Conservation (phyloP, 2,113 vertebrate species). For the Antechinus flavipes region DNA sequence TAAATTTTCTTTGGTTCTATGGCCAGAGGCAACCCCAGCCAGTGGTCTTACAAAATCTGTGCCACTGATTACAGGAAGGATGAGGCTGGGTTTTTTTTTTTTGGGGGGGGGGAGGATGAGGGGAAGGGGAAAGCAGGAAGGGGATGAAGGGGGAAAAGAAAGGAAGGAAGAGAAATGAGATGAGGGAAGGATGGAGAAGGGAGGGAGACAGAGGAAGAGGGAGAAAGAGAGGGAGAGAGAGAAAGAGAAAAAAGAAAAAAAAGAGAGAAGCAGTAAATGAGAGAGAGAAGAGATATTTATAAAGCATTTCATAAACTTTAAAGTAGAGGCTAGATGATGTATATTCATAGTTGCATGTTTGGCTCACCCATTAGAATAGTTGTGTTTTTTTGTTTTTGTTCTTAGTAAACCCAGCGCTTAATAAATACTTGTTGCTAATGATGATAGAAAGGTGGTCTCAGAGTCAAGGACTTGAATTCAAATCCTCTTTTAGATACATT, state of each 20-base stretch:
- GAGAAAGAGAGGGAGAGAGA: fast-evolving
- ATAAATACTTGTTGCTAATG: neutral
- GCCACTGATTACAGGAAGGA: slow-evolving; percentile 25
- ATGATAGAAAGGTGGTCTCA: neutral
- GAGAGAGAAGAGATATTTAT: neutral
- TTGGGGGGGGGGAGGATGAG: neutral
- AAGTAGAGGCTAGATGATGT: neutral
- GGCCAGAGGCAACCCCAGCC: neutral
- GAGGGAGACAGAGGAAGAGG: no score
- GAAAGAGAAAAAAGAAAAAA: neutral
- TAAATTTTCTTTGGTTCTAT: neutral
- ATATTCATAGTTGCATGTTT: neutral
- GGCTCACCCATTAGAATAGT: neutral
- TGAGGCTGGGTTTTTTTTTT: neutral
- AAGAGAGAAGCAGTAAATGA: no score
- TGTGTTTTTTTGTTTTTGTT: neutral
- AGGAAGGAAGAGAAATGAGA: no score
- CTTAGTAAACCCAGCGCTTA: neutral
- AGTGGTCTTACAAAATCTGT: slow-evolving; percentile 1
- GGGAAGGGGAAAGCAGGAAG: no score
- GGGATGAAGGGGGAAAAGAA: no score
- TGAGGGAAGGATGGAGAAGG: no score
- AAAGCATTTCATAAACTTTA: neutral
- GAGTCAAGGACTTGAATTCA: neutral
- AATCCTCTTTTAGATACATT: neutral